Percentiles rank a stretch among this genome's conserved stretches.
These are phyloP conservation scores for Coregonus suidteri DNA, from an alignment of 2,797 vertebrate genomes.

Conservation along the genomic window DNA sequence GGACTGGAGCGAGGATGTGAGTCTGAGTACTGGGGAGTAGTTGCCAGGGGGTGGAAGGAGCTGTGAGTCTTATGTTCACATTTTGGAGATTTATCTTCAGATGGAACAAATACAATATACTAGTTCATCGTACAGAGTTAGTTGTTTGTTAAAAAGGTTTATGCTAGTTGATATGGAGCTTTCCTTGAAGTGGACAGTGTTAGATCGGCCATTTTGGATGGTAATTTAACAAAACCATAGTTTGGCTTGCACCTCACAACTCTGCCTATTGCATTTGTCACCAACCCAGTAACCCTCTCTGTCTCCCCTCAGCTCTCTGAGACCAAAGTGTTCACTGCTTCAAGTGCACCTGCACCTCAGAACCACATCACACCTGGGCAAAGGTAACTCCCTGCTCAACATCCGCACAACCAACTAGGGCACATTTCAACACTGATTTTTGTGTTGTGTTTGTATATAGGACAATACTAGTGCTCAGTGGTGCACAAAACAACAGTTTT, in stretches of 20 bases:
- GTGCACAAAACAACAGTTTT: no score
- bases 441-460: no score
- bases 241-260: not conserved
- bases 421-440: no score
- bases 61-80: no score
- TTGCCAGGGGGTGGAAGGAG: constrained; percentile 56
- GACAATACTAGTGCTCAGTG: no score
- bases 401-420: not conserved
- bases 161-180: no score
- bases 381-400: constrained; percentile 73
- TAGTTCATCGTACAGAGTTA: no score
- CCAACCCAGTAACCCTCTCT: not conserved
- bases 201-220: no score
- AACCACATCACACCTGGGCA: constrained; percentile 85
- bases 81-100: no score
- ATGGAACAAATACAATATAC: no score
- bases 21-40: constrained; percentile 53
- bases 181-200: no score
- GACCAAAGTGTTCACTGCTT: constrained; percentile 89
- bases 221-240: not conserved
- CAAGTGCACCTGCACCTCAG: constrained; percentile 84
- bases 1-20: constrained; percentile 96
- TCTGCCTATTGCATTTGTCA: not conserved
- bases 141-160: no score
- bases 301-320: constrained; percentile 70